Evolutionary conservation across 2,888 invertebrate genomes (phyloP).

Genomic region (Himalopsyche japonica): DNA sequence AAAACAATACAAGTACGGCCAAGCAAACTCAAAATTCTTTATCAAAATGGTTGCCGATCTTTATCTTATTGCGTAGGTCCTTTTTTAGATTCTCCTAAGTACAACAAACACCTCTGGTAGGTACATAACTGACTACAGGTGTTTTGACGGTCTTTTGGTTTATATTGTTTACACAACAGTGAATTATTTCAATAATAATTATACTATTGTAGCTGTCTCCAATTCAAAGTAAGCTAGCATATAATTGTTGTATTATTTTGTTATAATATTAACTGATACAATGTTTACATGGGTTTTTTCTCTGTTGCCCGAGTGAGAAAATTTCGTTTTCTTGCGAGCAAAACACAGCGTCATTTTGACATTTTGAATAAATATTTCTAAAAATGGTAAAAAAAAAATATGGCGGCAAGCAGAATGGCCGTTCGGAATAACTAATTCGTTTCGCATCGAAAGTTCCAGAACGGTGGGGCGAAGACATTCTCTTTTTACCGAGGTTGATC

Average conservation of each 20-base stretch:
- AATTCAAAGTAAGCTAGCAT: background rate
- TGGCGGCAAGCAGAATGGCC: background rate
- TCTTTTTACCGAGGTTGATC: background rate
- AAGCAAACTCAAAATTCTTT: background rate
- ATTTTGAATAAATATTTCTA: background rate
- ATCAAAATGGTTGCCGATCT: background rate
- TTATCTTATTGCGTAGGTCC: background rate
- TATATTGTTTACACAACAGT: background rate
- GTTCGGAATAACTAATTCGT: background rate
- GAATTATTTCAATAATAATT: background rate
- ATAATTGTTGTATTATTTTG: background rate
- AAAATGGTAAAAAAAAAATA: background rate
- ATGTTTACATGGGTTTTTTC: background rate
- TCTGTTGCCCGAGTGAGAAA: background rate
- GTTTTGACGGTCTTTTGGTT: background rate
- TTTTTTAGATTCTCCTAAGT: background rate
- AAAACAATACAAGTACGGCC: background rate
- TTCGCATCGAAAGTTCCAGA: conserved; percentile 5
- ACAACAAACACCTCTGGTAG: background rate
- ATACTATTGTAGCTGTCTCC: background rate
- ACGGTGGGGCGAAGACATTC: background rate
- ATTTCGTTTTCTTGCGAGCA: background rate
- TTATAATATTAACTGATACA: background rate
- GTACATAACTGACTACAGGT: background rate
- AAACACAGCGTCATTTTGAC: background rate